These are phyloP conservation scores for Hippocampus kuda DNA, from an alignment of 2,797 vertebrate species.

Conservation along the genomic window DNA sequence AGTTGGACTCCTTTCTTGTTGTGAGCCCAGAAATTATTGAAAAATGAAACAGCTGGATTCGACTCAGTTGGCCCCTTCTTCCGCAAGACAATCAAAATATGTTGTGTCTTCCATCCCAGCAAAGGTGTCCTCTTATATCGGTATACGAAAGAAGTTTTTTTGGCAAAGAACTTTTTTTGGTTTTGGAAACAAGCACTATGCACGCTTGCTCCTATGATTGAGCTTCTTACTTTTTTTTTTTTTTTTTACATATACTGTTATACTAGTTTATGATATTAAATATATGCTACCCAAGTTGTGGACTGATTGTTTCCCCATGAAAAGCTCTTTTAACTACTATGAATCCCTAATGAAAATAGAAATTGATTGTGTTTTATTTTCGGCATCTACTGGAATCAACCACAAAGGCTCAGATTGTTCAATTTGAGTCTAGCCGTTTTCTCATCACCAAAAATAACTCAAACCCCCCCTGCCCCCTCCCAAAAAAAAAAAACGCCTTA, in stretches of 20 bases:
- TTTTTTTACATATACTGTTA: background rate
- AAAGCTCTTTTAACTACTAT: too few species aligned
- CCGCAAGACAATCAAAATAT: slow-evolving; percentile 7
- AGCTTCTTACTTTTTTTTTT: slow-evolving; percentile 10
- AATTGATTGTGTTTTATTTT: too few species aligned
- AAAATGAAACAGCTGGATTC: background rate
- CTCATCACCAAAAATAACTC: too few species aligned
- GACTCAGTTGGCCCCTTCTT: background rate
- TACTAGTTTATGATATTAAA: slow-evolving; percentile 4
- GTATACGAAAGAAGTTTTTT: background rate
- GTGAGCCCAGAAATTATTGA: background rate
- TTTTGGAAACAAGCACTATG: background rate
- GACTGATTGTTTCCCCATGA: background rate
- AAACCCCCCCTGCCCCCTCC: too few species aligned
- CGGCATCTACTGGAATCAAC: too few species aligned
- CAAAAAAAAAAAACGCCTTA: too few species aligned
- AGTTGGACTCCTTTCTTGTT: background rate
- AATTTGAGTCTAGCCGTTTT: too few species aligned
- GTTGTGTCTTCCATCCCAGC: slow-evolving; percentile 9
- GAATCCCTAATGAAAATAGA: too few species aligned
- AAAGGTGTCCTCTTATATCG: background rate
- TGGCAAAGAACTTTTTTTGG: background rate
- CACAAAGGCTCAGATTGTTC: too few species aligned
- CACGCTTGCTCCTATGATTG: background rate
- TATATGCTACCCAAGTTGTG: background rate